These are phyloP conservation scores for Heterotis niloticus DNA, from an alignment of 2,113 vertebrate species.

Conservation along the genomic window DNA sequence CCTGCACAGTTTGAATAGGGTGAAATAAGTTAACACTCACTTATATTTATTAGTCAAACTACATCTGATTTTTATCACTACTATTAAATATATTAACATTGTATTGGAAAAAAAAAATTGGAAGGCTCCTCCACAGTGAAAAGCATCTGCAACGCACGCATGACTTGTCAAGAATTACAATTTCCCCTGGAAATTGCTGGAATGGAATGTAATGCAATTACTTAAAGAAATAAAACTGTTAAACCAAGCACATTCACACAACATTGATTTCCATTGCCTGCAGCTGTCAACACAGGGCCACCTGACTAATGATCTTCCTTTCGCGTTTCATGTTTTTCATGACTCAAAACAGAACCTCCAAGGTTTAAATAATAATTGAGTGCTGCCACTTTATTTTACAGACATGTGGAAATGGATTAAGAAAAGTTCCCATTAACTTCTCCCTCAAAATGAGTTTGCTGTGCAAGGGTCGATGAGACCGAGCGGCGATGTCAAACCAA, in stretches of 20 bases:
- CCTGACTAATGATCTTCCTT: constrained; percentile 42
- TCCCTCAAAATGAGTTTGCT: constrained; percentile 68
- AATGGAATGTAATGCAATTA: constrained; percentile 56
- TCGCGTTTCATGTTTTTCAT: constrained; percentile 62
- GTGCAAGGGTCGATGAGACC: constrained; percentile 69
- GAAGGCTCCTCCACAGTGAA: constrained; percentile 48
- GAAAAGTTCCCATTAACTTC: constrained; percentile 46
- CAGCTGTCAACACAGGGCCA: constrained; percentile 58
- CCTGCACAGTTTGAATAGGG: background rate
- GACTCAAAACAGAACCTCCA: constrained; percentile 48
- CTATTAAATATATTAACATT: constrained; percentile 58
- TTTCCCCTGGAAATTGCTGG: constrained; percentile 59
- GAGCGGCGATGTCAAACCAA: constrained; percentile 72
- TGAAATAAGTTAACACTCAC: background rate
- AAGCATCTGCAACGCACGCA: constrained; percentile 58
- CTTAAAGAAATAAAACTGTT: constrained; percentile 46
- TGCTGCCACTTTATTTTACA: constrained; percentile 58
- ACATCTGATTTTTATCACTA: constrained; percentile 55
- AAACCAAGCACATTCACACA: constrained; percentile 59
- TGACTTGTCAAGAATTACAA: constrained; percentile 60
- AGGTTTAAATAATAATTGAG: constrained; percentile 63
- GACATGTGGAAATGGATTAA: constrained; percentile 56
- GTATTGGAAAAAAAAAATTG: constrained; percentile 64
- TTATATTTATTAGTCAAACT: constrained; percentile 52
- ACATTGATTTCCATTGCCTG: constrained; percentile 54